Base-by-base conservation (phyloP, 2,113 vertebrate species). In the Rhinoderma darwinii region DNA sequence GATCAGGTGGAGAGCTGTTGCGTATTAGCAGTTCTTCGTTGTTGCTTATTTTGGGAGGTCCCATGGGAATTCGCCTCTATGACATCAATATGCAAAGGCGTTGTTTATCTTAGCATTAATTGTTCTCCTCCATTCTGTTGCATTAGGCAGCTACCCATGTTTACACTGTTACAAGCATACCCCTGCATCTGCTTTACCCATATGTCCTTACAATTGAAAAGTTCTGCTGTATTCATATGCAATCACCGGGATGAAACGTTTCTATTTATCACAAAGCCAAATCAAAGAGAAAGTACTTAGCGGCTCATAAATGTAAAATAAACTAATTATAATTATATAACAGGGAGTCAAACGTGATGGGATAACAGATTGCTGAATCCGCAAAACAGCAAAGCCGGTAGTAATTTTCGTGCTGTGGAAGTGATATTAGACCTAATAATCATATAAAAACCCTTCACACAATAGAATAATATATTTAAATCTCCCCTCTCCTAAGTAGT, bases 221-320 rank as follows among this genome's bases (percentile, higher is more conserved):
- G 22, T n/a, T 10, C 56, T n/a, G 30, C 27, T 66, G 30, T 32
- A 66, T 32, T 63, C 27, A 30, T 30, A 66, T 18, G 30, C 27
- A 32, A 4, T 35, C 5, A 66, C 63, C 17, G 17, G 5, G 30
- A 32, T 27, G 61, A 66, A 32, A 4, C 14, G 32, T 66, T 66
- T 14, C 15, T 66, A 14, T 32, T 6, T 27, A 30, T 66, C 30
- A 66, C 30, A 66, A 32, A 66, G 63, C 63, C 63, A 66, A 66
- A 66, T 30, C 63, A 66, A 66, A 66, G 27, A 66, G 63, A 66
- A 4, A 66, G 63, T 66, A 66, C 63, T 66, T 66, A 66, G 63
- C 30, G 63, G 63, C 63, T 66, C 63, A 66, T 66, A 66, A 66
- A 66, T 66, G 63, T 66, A 66, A 32, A 66, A 66, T 35, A 66